phyloP scores from a whole-genome alignment of 2,888 invertebrate species.

The Hoplodrina blanda region DNA sequence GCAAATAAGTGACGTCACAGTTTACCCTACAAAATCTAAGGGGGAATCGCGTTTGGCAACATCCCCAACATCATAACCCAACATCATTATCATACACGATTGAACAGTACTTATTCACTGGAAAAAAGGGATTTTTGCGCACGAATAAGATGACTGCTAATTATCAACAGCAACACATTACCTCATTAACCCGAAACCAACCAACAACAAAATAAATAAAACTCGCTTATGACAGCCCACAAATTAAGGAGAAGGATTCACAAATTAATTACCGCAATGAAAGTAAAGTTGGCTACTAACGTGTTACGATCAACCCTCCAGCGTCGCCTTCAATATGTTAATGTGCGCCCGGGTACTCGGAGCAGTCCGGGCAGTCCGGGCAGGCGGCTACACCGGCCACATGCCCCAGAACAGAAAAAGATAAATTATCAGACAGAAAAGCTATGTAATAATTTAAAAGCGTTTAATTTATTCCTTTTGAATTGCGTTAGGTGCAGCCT shows the following conservation, averaged over 20 bases:
- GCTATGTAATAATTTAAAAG: constrained; percentile 71
- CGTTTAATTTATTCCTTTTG: constrained; percentile 71
- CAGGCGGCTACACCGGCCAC: constrained; percentile 33
- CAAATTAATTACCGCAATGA: constrained; percentile 78
- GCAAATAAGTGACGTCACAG: no score
- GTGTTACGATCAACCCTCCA: constrained; percentile 70
- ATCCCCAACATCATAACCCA: no score
- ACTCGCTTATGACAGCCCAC: constrained; percentile 49
- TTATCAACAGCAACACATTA: constrained; percentile 19
- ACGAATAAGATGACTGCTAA: constrained; percentile 3
- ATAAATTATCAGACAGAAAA: constrained; percentile 67
- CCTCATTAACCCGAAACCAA: constrained; percentile 32
- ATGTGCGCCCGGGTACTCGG: constrained; percentile 55
- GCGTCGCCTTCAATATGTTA: constrained; percentile 67
- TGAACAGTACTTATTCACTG: neutral
- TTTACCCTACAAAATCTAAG: no score
- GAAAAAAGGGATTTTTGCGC: neutral
- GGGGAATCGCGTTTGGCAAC: no score
- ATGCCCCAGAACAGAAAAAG: constrained; percentile 63
- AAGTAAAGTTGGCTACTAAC: constrained; percentile 75
- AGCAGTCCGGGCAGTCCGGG: constrained; percentile 8
- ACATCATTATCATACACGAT: neutral
- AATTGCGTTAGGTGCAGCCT: constrained; percentile 59
- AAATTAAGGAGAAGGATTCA: constrained; percentile 69
- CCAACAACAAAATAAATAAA: constrained; percentile 52